Conservation (phyloP, 1,140 invertebrate genomes). For the Lepeophtheirus salmonis region DNA sequence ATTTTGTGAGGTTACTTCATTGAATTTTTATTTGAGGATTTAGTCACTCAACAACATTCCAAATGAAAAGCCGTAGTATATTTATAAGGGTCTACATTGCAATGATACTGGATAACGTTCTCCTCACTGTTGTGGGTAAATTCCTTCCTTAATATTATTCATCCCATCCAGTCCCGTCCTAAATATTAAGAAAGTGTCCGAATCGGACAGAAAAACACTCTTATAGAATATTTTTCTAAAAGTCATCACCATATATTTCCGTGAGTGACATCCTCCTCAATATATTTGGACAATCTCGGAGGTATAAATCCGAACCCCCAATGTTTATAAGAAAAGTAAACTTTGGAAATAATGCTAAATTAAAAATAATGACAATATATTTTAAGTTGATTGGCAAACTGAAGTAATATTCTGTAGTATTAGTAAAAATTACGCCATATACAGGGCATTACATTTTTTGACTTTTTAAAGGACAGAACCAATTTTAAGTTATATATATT, state of each 20-base stretch:
- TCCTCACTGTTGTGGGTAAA: conserved; percentile 57
- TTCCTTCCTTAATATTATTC: background rate
- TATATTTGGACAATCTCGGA: background rate
- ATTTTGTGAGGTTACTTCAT: too few relatives aligned
- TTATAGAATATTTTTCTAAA: background rate
- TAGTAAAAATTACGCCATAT: background rate
- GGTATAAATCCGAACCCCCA: too few relatives aligned
- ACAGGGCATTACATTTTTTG: background rate
- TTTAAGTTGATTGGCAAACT: too few relatives aligned
- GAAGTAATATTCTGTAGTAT: background rate
- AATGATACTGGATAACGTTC: conserved; percentile 50
- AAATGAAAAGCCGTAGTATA: conserved; percentile 12
- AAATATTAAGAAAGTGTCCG: background rate
- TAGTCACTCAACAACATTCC: too few relatives aligned
- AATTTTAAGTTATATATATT: background rate
- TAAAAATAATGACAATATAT: too few relatives aligned
- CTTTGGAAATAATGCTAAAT: too few relatives aligned
- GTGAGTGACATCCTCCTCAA: background rate
- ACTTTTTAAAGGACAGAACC: background rate
- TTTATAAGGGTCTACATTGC: conserved; percentile 25
- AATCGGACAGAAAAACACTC: background rate
- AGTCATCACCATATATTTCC: background rate
- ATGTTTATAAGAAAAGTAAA: too few relatives aligned
- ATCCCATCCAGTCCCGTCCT: too few relatives aligned
- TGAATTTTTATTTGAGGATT: too few relatives aligned